These are phyloP conservation scores for Phainopepla nitens DNA, from an alignment of 2,113 vertebrate species.

Conservation along the genomic window DNA sequence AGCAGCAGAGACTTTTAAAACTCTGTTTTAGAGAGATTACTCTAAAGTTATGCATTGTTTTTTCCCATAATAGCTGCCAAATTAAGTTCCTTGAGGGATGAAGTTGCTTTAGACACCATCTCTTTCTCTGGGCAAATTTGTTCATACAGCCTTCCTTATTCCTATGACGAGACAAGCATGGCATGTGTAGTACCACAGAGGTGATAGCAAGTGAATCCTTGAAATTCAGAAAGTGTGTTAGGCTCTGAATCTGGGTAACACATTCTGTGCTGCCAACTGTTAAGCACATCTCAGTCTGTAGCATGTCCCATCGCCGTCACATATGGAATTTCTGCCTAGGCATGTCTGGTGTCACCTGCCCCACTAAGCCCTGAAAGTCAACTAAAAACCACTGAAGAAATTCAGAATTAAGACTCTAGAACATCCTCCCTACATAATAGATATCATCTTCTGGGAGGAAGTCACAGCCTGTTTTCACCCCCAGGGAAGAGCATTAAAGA, in stretches of 20 bases:
- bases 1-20: not conserved
- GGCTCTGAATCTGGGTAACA: not conserved
- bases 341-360: not conserved
- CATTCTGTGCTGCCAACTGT: not conserved
- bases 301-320: accelerated
- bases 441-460: not conserved
- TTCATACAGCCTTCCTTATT: not conserved
- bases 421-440: not conserved
- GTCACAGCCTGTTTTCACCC: not conserved
- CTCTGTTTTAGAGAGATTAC: not conserved
- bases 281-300: not conserved
- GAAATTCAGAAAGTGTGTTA: not conserved
- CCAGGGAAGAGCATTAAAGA: not conserved
- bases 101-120: not conserved
- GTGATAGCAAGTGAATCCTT: not conserved
- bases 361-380: not conserved
- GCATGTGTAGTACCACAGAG: not conserved
- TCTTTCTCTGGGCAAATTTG: not conserved
- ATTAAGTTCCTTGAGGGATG: not conserved
- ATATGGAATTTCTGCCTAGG: not conserved
- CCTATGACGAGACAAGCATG: not conserved
- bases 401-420: not conserved
- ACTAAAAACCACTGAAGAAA: not conserved
- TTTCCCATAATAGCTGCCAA: not conserved
- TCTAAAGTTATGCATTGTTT: not conserved